A percentile compares a stretch with the other conserved stretches of the same genome.
Conservation (phyloP, 2,888 invertebrate genomes). For the Dorcus hopei region DNA sequence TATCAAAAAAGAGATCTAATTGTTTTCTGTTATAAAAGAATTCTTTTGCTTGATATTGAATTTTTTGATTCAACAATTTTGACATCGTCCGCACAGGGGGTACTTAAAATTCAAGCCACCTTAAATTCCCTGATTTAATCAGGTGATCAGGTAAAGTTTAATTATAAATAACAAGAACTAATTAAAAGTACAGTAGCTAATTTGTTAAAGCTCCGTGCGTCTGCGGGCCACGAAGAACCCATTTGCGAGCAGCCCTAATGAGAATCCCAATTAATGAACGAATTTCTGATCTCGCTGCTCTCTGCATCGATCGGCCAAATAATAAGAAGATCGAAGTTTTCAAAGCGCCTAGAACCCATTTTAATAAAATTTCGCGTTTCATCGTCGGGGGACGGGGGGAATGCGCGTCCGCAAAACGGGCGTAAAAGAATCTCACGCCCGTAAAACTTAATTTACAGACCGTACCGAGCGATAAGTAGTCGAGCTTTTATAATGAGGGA, state of each 20-base stretch:
- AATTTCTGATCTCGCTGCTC: slow-evolving; percentile 28
- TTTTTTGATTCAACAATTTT: too few relatives aligned
- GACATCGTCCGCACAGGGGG: too few relatives aligned
- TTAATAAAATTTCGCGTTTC: too few relatives aligned
- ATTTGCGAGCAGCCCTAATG: slow-evolving; percentile 22
- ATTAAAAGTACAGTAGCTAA: slow-evolving; percentile 20
- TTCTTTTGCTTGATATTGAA: too few relatives aligned
- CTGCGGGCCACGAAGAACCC: slow-evolving; percentile 19
- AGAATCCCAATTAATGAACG: slow-evolving; percentile 22
- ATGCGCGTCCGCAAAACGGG: too few relatives aligned
- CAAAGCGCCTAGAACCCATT: too few relatives aligned
- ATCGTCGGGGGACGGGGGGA: too few relatives aligned
- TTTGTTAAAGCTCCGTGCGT: slow-evolving; percentile 21
- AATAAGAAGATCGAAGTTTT: too few relatives aligned
- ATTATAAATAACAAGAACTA: slow-evolving; percentile 3
- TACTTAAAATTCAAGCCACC: background rate
- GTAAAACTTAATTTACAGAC: too few relatives aligned
- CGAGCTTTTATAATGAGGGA: background rate
- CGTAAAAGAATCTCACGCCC: too few relatives aligned
- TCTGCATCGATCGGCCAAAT: background rate
- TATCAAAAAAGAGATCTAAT: too few relatives aligned
- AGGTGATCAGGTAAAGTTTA: slow-evolving; percentile 1
- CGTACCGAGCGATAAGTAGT: background rate
- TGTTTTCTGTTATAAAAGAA: too few relatives aligned
- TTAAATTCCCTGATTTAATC: slow-evolving; percentile 1